Conservation (phyloP, 2,113 vertebrate genomes). For the Spea multiplicata region DNA sequence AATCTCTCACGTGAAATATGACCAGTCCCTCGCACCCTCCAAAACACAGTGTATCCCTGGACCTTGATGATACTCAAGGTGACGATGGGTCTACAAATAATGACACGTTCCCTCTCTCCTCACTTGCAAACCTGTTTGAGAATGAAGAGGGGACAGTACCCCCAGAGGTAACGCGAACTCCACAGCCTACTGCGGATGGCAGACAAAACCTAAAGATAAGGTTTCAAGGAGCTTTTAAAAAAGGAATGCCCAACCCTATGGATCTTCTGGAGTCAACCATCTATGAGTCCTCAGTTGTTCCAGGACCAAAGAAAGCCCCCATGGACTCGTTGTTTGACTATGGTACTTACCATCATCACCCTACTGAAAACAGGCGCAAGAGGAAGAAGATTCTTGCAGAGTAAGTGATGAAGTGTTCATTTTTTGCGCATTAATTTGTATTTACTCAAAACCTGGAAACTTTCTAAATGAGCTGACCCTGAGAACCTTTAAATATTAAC, state of each 20-base stretch:
- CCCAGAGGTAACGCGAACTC: conserved; percentile 48
- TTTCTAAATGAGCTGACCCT: too few species aligned
- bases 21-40: conserved; percentile 64
- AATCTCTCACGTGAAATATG: conserved; percentile 56
- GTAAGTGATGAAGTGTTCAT: conserved; percentile 65
- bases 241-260: conserved; percentile 84
- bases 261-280: conserved; percentile 85
- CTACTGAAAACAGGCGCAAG: conserved; percentile 82
- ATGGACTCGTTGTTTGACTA: conserved; percentile 98
- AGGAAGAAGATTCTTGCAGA: conserved; percentile 77
- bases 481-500: too few species aligned
- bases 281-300: conserved; percentile 81
- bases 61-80: conserved; percentile 50
- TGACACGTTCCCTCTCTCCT: conserved; percentile 77
- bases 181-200: conserved; percentile 56
- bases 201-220: conserved; percentile 88
- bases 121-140: conserved; percentile 83
- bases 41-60: conserved; percentile 19
- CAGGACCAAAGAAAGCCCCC: conserved; percentile 87
- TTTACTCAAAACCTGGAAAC: too few species aligned
- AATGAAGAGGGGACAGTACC: conserved; percentile 66
- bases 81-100: conserved; percentile 63
- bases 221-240: conserved; percentile 92
- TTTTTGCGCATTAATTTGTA: too few species aligned
- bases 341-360: conserved; percentile 77